Conservation (phyloP, 2,797 vertebrate genomes). For the Streptopelia turtur region DNA sequence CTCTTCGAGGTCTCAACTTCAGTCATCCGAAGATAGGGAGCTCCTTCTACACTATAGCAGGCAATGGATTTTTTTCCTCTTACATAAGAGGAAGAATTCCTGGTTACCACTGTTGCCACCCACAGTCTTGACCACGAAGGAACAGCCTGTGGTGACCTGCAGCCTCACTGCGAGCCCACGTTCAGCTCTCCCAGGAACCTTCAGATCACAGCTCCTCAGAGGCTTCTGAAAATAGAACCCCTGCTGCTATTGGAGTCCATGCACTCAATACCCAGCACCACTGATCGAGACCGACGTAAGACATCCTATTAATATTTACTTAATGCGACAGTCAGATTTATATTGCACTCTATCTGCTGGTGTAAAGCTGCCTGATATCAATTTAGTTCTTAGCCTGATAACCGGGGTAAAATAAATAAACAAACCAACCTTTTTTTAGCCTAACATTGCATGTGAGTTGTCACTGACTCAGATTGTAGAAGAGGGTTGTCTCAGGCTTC, state of each 20-base stretch:
- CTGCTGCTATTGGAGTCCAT: neutral
- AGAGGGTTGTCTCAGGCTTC: neutral
- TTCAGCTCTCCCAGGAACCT: accelerated
- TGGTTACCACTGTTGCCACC: neutral
- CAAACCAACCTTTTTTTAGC: neutral
- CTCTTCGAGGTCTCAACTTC: neutral
- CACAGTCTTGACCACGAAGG: neutral
- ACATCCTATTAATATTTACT: neutral
- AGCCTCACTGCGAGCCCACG: neutral
- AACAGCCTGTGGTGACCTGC: neutral
- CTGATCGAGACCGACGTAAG: neutral
- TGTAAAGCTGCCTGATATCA: accelerated
- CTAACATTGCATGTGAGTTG: neutral
- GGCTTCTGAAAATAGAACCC: neutral
- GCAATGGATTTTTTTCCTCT: neutral
- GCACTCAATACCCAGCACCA: neutral
- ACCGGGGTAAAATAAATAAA: neutral
- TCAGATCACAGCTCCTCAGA: neutral
- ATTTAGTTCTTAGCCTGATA: neutral
- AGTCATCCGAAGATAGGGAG: neutral
- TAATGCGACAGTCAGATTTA: neutral
- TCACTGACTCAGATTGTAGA: neutral
- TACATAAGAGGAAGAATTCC: neutral
- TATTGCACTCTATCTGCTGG: neutral
- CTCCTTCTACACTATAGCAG: neutral